A percentile compares a stretch with the other conserved stretches of the same genome.
Conservation (phyloP, 2,113 vertebrate genomes). For the Polyodon spathula region DNA sequence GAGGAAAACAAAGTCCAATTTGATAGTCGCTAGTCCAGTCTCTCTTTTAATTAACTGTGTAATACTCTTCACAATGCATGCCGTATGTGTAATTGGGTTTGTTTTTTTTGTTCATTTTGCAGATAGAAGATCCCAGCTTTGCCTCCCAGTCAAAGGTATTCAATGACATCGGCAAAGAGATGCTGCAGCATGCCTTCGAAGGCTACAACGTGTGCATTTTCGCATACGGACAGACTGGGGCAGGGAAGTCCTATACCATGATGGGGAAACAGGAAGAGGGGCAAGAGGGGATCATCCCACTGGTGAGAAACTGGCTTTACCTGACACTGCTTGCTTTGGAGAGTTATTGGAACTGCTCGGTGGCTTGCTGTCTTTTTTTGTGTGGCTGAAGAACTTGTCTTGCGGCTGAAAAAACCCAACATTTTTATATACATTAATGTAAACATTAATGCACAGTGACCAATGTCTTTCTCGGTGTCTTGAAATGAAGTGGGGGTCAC, state of each 20-base stretch:
- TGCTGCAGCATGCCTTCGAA: slow-evolving; percentile 92
- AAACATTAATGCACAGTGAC: too few species aligned
- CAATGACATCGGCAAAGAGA: slow-evolving; percentile 98
- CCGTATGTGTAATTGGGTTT: background rate
- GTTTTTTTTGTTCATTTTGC: slow-evolving; percentile 5
- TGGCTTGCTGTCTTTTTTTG: too few species aligned
- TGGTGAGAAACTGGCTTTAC: slow-evolving; percentile 53
- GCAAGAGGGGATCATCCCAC: slow-evolving; percentile 95
- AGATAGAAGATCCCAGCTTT: slow-evolving; percentile 88
- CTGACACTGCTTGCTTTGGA: background rate
- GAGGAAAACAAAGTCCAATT: too few species aligned
- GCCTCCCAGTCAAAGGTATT: slow-evolving; percentile 88
- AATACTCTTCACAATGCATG: background rate
- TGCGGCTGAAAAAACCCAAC: too few species aligned
- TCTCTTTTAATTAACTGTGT: background rate
- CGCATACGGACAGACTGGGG: slow-evolving; percentile 94
- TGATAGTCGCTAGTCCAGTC: background rate
- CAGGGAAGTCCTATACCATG: slow-evolving; percentile 98
- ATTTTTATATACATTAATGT: too few species aligned
- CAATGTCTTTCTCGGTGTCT: too few species aligned
- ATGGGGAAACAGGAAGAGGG: slow-evolving; percentile 98
- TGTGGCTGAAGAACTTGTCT: too few species aligned
- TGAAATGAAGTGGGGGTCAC: too few species aligned
- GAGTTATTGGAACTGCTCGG: too few species aligned
- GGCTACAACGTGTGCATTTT: slow-evolving; percentile 98